These are phyloP conservation scores for Aphyosemion australe DNA, from an alignment of 2,113 vertebrate species.

Conservation along the genomic window DNA sequence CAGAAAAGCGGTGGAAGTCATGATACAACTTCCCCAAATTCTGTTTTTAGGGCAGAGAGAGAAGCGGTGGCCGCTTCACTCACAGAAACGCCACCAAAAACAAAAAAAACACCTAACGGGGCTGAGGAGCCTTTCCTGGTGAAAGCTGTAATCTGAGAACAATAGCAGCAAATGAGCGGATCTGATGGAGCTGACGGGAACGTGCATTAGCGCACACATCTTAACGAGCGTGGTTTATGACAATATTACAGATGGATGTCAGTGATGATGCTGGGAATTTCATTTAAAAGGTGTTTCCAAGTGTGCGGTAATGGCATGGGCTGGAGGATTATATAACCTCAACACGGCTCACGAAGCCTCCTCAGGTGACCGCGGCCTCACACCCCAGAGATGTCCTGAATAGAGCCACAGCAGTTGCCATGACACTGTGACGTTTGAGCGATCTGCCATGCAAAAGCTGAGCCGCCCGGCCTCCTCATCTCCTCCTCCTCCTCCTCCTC, in stretches of 20 bases:
- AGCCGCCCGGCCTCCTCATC: slow-evolving; percentile 6
- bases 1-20: slow-evolving; percentile 7
- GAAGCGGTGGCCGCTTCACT: slow-evolving; percentile 19
- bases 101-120: not conserved
- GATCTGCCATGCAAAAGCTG: slow-evolving; percentile 8
- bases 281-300: not conserved
- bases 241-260: not conserved
- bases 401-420: slow-evolving; percentile 56
- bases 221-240: not conserved
- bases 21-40: slow-evolving; percentile 28
- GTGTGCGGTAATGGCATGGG: not conserved
- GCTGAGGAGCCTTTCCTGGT: slow-evolving; percentile 14
- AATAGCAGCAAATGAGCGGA: slow-evolving; percentile 18
- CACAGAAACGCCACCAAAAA: slow-evolving; percentile 1
- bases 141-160: slow-evolving; percentile 22
- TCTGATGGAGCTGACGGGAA: slow-evolving; percentile 29
- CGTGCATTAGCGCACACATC: slow-evolving; percentile 19
- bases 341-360: slow-evolving; percentile 26
- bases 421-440: slow-evolving; percentile 59
- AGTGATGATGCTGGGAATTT: not conserved
- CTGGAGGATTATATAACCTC: not conserved
- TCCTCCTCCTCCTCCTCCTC: slow-evolving; percentile 1
- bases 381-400: slow-evolving; percentile 40
- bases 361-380: slow-evolving; percentile 51
- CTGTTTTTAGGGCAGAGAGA: slow-evolving; percentile 12